Conservation (phyloP, 2,113 vertebrate species). For the Rallus limicola region DNA sequence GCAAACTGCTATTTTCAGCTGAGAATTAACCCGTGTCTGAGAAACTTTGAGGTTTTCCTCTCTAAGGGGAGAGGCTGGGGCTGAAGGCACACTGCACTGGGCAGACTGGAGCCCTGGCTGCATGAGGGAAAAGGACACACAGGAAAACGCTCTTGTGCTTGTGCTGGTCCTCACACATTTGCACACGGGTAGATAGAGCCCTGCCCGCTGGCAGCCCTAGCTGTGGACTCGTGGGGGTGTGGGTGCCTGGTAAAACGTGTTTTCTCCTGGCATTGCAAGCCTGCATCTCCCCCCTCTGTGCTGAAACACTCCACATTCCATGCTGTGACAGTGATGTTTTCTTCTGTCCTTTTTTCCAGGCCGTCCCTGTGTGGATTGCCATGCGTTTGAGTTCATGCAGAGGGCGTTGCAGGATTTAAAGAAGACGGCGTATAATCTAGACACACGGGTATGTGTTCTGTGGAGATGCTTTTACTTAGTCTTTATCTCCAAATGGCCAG, state of each 20-base stretch:
- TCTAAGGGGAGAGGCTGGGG: neutral
- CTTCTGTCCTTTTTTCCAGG: slow-evolving; percentile 67
- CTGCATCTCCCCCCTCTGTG: neutral
- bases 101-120: neutral
- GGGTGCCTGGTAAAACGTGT: neutral
- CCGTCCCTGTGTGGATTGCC: slow-evolving; percentile 95
- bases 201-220: neutral
- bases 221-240: neutral
- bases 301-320: neutral
- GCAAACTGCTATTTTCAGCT: slow-evolving; percentile 17
- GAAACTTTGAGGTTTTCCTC: neutral
- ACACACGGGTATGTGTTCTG: slow-evolving; percentile 82
- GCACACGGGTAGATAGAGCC: neutral
- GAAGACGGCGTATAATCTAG: slow-evolving; percentile 90
- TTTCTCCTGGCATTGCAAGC: neutral
- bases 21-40: neutral
- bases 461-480: neutral
- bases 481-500: neutral
- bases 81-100: neutral
- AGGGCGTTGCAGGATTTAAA: slow-evolving; percentile 94
- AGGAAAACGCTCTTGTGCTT: neutral
- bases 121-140: neutral
- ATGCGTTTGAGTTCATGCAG: slow-evolving; percentile 98
- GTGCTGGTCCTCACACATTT: neutral
- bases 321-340: neutral